phyloP scores from a whole-genome alignment of 30 jellyfish, hydroid and myxozoan species.

The Aurelia sp. region DNA sequence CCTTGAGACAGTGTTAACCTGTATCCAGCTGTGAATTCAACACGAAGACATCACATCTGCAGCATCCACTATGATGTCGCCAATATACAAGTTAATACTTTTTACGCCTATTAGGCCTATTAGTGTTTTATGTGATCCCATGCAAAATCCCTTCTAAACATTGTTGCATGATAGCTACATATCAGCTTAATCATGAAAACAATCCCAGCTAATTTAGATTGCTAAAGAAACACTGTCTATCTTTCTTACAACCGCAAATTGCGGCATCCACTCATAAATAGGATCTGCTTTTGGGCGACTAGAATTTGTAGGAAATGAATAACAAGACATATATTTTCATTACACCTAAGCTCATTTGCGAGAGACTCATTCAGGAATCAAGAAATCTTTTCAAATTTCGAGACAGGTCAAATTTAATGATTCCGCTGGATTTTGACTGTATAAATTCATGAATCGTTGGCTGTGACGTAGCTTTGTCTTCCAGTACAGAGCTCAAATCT shows the following conservation, averaged over 20 bases:
- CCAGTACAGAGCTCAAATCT: too few species aligned
- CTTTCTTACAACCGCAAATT: constrained; percentile 1
- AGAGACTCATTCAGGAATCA: too few species aligned
- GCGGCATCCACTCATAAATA: constrained; percentile 20
- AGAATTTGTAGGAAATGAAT: too few species aligned
- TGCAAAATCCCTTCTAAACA: constrained; percentile 41
- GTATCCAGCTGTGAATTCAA: too few species aligned
- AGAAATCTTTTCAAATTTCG: too few species aligned
- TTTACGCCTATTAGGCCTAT: constrained; percentile 50
- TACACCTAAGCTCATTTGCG: too few species aligned
- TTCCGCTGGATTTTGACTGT: too few species aligned
- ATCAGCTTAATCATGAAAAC: constrained; percentile 8
- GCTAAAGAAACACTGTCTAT: constrained; percentile 46
- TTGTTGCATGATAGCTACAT: constrained; percentile 34
- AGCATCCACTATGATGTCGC: constrained; percentile 50
- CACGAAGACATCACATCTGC: constrained; percentile 53
- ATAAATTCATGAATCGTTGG: too few species aligned
- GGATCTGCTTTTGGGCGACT: not conserved
- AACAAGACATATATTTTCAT: too few species aligned
- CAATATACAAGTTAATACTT: constrained; percentile 43
- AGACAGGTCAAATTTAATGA: too few species aligned
- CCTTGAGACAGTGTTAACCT: too few species aligned
- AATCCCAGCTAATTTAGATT: constrained; percentile 22
- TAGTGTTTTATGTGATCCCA: constrained; percentile 26
- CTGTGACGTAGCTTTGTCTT: too few species aligned